phyloP scores from a whole-genome alignment of 2,113 vertebrate species.

The Notiomystis cincta region DNA sequence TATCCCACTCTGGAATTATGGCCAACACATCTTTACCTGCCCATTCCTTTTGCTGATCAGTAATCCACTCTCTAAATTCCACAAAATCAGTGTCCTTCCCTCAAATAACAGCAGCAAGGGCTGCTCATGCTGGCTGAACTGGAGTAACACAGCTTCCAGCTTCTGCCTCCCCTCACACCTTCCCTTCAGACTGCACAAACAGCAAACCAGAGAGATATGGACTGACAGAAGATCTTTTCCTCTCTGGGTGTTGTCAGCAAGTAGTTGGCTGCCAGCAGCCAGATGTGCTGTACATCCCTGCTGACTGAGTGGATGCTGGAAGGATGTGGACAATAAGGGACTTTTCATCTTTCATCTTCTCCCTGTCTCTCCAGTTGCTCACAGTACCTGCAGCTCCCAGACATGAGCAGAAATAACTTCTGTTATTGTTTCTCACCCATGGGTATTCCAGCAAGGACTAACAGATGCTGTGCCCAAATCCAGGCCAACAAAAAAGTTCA shows the following conservation, averaged over 20 bases:
- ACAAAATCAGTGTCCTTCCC: not conserved
- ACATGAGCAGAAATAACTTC: not conserved
- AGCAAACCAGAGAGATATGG: not conserved
- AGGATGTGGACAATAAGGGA: not conserved
- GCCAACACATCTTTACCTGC: not conserved
- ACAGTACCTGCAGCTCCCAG: not conserved
- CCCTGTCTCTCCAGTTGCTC: not conserved
- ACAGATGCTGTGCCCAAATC: not conserved
- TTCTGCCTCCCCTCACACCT: not conserved
- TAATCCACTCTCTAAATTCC: not conserved
- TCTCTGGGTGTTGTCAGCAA: not conserved
- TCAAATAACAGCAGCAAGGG: not conserved
- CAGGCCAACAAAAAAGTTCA: not conserved
- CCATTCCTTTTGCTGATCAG: not conserved
- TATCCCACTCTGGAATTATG: not conserved
- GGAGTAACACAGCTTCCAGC: not conserved
- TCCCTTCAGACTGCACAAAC: not conserved
- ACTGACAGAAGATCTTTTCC: not conserved
- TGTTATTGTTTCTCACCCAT: not conserved
- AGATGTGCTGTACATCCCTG: not conserved
- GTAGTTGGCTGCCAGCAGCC: not conserved
- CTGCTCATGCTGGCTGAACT: not conserved
- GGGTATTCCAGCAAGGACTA: not conserved
- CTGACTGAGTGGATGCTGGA: not conserved
- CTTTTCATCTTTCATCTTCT: not conserved